Conservation (phyloP, 2,113 vertebrate genomes). For the Tragelaphus strepsiceros region DNA sequence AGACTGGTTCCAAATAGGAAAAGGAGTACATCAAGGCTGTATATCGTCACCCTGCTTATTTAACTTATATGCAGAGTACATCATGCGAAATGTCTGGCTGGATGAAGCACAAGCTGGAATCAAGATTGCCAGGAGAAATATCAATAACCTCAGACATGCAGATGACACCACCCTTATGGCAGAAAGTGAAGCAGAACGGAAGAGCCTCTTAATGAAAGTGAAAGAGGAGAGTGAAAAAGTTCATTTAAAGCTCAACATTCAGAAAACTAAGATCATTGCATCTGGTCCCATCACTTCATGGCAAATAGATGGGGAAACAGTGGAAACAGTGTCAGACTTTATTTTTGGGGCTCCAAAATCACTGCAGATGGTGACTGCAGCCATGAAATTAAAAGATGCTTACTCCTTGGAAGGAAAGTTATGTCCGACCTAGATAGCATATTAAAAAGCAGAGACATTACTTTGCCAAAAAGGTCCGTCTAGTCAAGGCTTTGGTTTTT, state of each 20-base stretch:
- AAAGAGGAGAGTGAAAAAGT: background rate
- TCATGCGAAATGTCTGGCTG: background rate
- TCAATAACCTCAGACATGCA: background rate
- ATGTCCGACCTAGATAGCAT: background rate
- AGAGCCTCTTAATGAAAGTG: background rate
- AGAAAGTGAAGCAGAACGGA: background rate
- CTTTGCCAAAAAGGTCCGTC: background rate
- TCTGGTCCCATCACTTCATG: background rate
- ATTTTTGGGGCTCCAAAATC: background rate
- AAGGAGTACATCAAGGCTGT: background rate
- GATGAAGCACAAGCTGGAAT: background rate
- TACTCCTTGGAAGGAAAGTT: background rate
- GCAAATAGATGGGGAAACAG: background rate
- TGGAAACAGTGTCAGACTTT: background rate
- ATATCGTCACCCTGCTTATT: background rate
- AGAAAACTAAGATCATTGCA: background rate
- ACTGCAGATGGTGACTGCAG: background rate
- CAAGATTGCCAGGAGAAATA: background rate
- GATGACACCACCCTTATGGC: background rate
- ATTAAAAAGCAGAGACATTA: background rate
- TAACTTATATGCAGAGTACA: background rate
- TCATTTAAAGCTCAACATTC: background rate
- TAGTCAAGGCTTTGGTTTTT: background rate
- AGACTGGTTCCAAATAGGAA: background rate
- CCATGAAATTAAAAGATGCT: background rate